phyloP scores from a whole-genome alignment of 2,888 invertebrate species.

The Sepiola atlantica region DNA sequence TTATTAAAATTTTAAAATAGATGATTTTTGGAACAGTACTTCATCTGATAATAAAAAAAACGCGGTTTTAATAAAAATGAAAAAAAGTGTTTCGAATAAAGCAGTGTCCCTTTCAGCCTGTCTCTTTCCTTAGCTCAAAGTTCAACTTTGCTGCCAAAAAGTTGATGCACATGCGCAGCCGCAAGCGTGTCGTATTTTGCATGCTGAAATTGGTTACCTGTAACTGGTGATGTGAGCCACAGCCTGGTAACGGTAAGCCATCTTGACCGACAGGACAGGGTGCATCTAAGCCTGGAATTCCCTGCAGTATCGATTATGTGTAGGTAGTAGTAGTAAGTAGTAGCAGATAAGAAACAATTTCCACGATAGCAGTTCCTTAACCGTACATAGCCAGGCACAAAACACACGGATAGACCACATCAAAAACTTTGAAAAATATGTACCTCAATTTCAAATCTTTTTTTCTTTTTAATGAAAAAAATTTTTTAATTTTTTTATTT shows the following conservation, averaged over 20 bases:
- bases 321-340: not conserved
- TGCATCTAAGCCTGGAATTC: constrained; percentile 97
- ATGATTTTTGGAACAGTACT: no score
- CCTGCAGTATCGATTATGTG: constrained; percentile 75
- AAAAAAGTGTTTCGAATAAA: not conserved
- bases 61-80: not conserved
- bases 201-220: constrained; percentile 50
- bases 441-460: not conserved
- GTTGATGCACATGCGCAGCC: constrained; percentile 46
- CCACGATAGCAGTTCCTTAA: not conserved
- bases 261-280: constrained; percentile 98
- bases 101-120: no score
- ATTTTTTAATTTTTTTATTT: not conserved
- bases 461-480: not conserved
- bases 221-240: constrained; percentile 84
- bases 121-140: not conserved
- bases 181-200: not conserved
- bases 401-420: not conserved
- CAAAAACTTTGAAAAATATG: not conserved
- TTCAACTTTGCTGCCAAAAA: not conserved
- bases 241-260: constrained; percentile 95
- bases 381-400: not conserved
- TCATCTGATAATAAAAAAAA: no score
- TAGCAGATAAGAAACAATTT: not conserved
- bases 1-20: no score